These are phyloP conservation scores for Brachionus koreanus DNA, from an alignment of 1,140 invertebrate species.

Conservation along the genomic window DNA sequence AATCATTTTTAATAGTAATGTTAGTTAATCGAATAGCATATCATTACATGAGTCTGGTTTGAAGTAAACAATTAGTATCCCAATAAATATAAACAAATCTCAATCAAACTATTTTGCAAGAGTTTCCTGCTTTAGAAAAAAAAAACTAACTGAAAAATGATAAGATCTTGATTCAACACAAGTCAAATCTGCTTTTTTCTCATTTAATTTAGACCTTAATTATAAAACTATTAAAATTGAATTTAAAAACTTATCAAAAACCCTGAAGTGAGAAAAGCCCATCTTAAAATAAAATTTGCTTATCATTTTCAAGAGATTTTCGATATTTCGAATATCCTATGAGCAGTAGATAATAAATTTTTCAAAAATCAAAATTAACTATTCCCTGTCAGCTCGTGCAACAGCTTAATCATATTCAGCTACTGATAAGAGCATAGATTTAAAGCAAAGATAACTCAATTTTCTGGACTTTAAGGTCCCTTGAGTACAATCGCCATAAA, in stretches of 20 bases:
- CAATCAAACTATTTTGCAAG: not conserved
- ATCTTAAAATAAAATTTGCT: not conserved
- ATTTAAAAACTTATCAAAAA: not conserved
- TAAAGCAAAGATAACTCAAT: not conserved
- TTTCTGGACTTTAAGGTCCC: not conserved
- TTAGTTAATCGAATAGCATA: not conserved
- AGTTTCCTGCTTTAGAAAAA: not conserved
- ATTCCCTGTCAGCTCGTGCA: not conserved
- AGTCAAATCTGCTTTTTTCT: not conserved
- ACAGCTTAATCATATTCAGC: not conserved
- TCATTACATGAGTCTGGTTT: not conserved
- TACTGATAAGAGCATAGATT: not conserved
- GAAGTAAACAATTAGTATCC: slow-evolving; percentile 26
- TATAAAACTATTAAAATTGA: slow-evolving; percentile 33
- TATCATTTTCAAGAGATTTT: not conserved
- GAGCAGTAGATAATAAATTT: slow-evolving; percentile 12
- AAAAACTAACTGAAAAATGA: not conserved
- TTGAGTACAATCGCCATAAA: not conserved
- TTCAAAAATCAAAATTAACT: slow-evolving; percentile 20
- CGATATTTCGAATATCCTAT: not conserved
- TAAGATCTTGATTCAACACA: not conserved
- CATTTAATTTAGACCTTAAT: slow-evolving; percentile 1
- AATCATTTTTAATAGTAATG: slow-evolving; percentile 19
- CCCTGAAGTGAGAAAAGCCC: not conserved
- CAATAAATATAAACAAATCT: not conserved